Base-by-base conservation (phyloP, 1,140 invertebrate genomes). In the Trigoniulus corallinus region DNA sequence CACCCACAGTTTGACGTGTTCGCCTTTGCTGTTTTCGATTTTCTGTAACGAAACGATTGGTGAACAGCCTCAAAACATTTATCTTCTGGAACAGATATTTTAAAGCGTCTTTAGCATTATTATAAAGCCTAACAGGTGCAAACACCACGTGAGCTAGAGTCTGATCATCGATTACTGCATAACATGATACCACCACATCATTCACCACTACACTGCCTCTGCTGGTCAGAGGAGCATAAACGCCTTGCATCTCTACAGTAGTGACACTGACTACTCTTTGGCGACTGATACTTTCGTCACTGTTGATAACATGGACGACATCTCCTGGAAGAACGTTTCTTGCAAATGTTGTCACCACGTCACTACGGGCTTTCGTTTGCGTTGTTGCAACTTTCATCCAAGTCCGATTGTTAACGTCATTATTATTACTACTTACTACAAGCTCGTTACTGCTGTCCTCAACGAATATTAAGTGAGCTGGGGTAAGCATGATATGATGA, bases 161-260 rank as follows among this genome's bases (percentile, higher is more conserved):
- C 57, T 93, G 88, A 65, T 81, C 86, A 62, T 84, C 74, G 15
- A 97, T 74, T 10, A 89, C 70, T 0, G 93, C 93, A 68, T 97
- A 98, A 64, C 93, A 98, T 0, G 92, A 96, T 1, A 86, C 85
- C 1, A 91, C 74, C 2, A 94, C 80, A 53, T 82, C 82, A 64
- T 98, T 81, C 1, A 97, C 86, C 23, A 98, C 72, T 12, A 98
- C 68, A 23, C 82, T 95, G 1, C 94, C 94, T 10, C 76, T 74
- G 18, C 65, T 65, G 0, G 94, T 98, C 13, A 98, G 70, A 0
- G 94, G 94, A 1, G 93, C 93, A 60, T 76, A 92, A 1, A 92
- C 79, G 7, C 93, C 94, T 26, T 67, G 67, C 20, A 72, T 68
- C 1, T 73, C 62, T 10, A 78, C 68, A 15, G 73, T 64, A 21